Conservation (phyloP, 2,888 invertebrate species). For the Antitype chi region DNA sequence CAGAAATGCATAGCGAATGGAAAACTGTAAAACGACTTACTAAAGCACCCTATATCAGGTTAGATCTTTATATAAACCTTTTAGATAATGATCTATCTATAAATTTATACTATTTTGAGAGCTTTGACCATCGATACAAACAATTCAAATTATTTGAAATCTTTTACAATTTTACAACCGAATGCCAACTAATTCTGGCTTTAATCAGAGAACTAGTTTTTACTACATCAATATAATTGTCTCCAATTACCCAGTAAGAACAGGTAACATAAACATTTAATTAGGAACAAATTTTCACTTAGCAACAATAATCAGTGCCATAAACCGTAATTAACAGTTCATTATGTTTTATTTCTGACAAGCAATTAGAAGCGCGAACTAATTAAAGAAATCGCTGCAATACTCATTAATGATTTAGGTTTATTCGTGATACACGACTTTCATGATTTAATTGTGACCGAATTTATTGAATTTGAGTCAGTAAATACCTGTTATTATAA, state of each 20-base stretch:
- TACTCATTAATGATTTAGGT: slow-evolving; percentile 36
- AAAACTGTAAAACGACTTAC: too few relatives aligned
- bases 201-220: slow-evolving; percentile 38
- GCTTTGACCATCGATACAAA: not conserved
- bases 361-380: slow-evolving; percentile 51
- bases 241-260: slow-evolving; percentile 47
- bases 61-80: not conserved
- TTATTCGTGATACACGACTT: slow-evolving; percentile 37
- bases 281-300: slow-evolving; percentile 60
- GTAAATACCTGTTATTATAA: slow-evolving; percentile 5
- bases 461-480: slow-evolving; percentile 25
- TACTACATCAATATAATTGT: slow-evolving; percentile 34
- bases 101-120: not conserved
- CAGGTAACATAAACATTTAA: slow-evolving; percentile 55
- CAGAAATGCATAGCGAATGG: too few relatives aligned
- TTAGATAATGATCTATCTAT: not conserved
- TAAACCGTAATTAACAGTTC: slow-evolving; percentile 59
- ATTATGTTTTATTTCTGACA: slow-evolving; percentile 64
- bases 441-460: slow-evolving; percentile 14
- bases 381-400: slow-evolving; percentile 55
- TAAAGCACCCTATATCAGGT: not conserved
- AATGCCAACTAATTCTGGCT: slow-evolving; percentile 6
- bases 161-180: slow-evolving; percentile 25
- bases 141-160: not conserved
- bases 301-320: slow-evolving; percentile 49